Conservation (phyloP, 37 sponge, comb jelly and placozoan genomes). For the Halisarca cf. caerulea region DNA sequence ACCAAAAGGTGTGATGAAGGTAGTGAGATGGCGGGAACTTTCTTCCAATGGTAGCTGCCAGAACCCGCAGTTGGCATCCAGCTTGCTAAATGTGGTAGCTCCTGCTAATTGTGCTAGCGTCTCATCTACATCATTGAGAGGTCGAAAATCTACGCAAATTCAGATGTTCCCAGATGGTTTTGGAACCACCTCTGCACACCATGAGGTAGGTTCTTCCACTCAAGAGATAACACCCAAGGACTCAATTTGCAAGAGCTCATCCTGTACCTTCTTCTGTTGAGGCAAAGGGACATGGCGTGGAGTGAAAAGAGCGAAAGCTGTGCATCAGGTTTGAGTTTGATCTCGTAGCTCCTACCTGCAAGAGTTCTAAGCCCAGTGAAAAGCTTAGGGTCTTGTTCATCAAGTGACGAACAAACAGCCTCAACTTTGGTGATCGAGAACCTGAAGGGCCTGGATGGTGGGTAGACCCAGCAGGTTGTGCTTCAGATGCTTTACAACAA, state of each 20-base stretch:
- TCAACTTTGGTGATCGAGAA: slow-evolving; percentile 1
- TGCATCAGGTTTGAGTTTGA: not conserved
- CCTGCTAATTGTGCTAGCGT: too few species aligned
- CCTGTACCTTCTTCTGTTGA: not conserved
- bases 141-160: too few species aligned
- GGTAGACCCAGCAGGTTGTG: slow-evolving; percentile 15
- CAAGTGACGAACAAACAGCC: not conserved
- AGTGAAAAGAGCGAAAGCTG: not conserved
- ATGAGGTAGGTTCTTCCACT: not conserved
- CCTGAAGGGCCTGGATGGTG: slow-evolving; percentile 12
- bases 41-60: too few species aligned
- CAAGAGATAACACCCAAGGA: not conserved
- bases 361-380: slow-evolving; percentile 2
- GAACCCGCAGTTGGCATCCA: too few species aligned
- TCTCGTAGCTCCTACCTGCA: not conserved
- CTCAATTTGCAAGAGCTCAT: not conserved
- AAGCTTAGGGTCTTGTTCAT: not conserved
- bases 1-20: too few species aligned
- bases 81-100: too few species aligned
- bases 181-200: too few species aligned
- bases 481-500: slow-evolving; percentile 16
- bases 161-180: too few species aligned
- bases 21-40: too few species aligned
- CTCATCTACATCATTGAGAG: too few species aligned
- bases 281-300: not conserved